Evolutionary conservation across 1,140 invertebrate species (phyloP).

Genomic region (Thaumetopoea pityocampa): DNA sequence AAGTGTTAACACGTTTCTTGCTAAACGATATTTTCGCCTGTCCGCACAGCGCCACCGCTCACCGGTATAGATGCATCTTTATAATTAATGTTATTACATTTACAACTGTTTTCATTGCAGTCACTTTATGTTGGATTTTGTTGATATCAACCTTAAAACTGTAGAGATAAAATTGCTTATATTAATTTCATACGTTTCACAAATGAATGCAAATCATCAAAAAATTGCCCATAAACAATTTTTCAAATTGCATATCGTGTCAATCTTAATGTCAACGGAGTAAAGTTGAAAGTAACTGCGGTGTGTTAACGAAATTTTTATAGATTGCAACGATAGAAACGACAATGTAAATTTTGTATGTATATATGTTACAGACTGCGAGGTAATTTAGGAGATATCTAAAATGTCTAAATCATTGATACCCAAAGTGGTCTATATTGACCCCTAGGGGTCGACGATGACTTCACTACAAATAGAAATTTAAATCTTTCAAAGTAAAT

Average conservation of each 20-base stretch:
- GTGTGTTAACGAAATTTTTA: constrained; percentile 16
- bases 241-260: constrained; percentile 17
- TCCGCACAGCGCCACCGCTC: too few species aligned
- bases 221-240: too few species aligned
- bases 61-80: constrained; percentile 23
- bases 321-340: constrained; percentile 19
- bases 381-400: constrained; percentile 1
- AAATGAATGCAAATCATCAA: too few species aligned
- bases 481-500: too few species aligned
- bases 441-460: too few species aligned
- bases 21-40: constrained; percentile 17
- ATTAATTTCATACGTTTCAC: too few species aligned
- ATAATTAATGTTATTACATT: constrained; percentile 19
- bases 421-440: too few species aligned
- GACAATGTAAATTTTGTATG: constrained; percentile 18
- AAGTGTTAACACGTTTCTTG: constrained; percentile 13
- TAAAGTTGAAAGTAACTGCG: constrained; percentile 15
- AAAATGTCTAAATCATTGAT: too few species aligned
- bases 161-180: too few species aligned
- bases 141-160: too few species aligned
- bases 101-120: constrained; percentile 14
- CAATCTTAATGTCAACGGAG: constrained; percentile 17
- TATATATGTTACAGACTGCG: constrained; percentile 7
- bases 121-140: too few species aligned
- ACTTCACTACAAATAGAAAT: too few species aligned